These are phyloP conservation scores for Cyanoramphus novaezelandiae DNA, from an alignment of 2,113 vertebrate species.

Conservation along the genomic window DNA sequence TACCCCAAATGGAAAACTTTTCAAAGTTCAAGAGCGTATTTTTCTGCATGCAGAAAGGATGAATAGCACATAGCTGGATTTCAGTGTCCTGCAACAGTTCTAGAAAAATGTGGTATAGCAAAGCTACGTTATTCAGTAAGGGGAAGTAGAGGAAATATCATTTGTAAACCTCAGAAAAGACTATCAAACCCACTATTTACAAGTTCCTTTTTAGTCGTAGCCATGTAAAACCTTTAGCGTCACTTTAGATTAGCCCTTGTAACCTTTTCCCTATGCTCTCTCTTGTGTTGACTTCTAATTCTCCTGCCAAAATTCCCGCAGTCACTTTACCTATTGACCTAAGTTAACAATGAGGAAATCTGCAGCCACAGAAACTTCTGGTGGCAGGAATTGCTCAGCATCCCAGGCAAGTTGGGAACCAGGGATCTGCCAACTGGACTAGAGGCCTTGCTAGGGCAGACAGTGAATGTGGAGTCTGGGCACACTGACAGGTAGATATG, in stretches of 20 bases:
- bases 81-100: not conserved
- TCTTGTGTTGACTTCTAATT: not conserved
- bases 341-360: not conserved
- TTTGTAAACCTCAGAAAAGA: constrained; percentile 12
- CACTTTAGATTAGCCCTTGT: not conserved
- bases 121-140: not conserved
- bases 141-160: constrained; percentile 23
- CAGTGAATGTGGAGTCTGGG: not conserved
- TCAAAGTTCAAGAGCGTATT: constrained; percentile 1
- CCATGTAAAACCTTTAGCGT: constrained; percentile 20
- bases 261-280: not conserved
- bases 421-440: not conserved
- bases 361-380: not conserved
- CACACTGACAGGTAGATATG: not conserved
- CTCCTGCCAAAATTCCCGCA: not conserved
- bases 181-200: constrained; percentile 16
- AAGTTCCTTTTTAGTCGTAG: not conserved
- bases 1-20: constrained; percentile 50
- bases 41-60: not conserved
- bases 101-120: not conserved
- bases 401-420: not conserved
- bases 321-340: not conserved
- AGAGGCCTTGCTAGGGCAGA: not conserved
- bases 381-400: not conserved
- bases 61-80: constrained; percentile 6